Conservation (phyloP, 2,797 vertebrate species). For the Falco rusticolus region DNA sequence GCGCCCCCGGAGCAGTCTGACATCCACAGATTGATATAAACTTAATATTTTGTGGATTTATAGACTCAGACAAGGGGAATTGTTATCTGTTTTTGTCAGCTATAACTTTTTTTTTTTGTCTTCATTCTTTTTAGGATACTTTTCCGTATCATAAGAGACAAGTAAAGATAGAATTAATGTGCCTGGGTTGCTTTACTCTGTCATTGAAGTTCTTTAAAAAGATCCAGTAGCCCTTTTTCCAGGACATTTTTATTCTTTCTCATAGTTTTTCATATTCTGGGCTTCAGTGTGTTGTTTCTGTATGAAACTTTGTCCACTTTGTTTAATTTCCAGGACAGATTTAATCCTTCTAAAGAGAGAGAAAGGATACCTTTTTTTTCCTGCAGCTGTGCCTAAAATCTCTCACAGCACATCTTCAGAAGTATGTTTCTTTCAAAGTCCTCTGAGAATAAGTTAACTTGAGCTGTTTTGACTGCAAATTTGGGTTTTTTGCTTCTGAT, state of each 20-base stretch:
- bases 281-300: conserved; percentile 7
- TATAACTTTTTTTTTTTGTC: not conserved
- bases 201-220: conserved; percentile 26
- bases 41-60: not conserved
- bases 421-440: conserved; percentile 49
- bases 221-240: conserved; percentile 16
- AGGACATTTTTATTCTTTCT: conserved; percentile 16
- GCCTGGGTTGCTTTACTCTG: not conserved
- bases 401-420: conserved; percentile 46
- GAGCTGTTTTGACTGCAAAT: conserved; percentile 15
- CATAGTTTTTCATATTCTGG: conserved; percentile 20
- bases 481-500: conserved; percentile 38
- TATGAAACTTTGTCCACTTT: conserved; percentile 8
- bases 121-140: not conserved
- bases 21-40: not conserved
- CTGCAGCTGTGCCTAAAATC: conserved; percentile 48
- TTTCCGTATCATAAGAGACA: not conserved
- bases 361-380: conserved; percentile 20
- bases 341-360: conserved; percentile 30
- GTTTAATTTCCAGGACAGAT: conserved; percentile 47
- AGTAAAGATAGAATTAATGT: not conserved
- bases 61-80: not conserved
- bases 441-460: conserved; percentile 37
- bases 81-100: not conserved
- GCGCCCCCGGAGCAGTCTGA: not conserved